phyloP scores from a whole-genome alignment of 2,888 invertebrate genomes.

The Elegia similella region DNA sequence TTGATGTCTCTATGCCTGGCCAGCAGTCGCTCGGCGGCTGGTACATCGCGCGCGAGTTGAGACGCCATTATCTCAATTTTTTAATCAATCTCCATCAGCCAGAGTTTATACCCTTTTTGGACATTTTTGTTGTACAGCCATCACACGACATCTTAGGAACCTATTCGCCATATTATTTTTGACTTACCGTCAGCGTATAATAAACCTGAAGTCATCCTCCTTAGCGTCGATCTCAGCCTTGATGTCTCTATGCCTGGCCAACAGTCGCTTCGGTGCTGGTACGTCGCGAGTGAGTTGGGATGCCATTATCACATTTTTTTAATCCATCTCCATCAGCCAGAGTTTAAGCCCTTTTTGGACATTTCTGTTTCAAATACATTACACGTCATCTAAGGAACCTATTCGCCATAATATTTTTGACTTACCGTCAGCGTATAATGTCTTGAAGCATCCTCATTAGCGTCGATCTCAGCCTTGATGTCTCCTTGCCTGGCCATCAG shows the following conservation, averaged over 20 bases:
- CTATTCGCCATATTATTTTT: no score
- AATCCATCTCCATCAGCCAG: no score
- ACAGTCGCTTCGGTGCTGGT: conserved; percentile 91
- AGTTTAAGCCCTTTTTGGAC: no score
- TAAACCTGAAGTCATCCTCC: conserved; percentile 88
- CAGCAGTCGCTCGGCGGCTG: conserved; percentile 93
- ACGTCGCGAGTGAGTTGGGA: conserved; percentile 95
- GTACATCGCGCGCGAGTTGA: conserved; percentile 93
- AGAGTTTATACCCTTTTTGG: conserved; percentile 44
- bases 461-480: conserved; percentile 87
- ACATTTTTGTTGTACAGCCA: no score
- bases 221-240: conserved; percentile 94
- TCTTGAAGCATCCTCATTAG: conserved; percentile 87
- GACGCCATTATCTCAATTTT: conserved; percentile 96
- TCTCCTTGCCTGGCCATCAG: conserved; percentile 88
- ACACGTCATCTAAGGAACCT: no score
- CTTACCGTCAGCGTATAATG: not conserved
- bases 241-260: conserved; percentile 93
- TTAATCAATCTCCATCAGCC: no score
- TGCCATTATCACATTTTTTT: no score
- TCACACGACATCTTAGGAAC: no score
- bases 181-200: conserved; percentile 80
- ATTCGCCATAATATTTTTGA: no score
- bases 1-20: conserved; percentile 83
- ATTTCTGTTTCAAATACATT: no score